Percentiles rank a stretch among this genome's conserved stretches.
Evolutionary conservation across 1,140 invertebrate genomes (phyloP).

Genomic region (Drosophila melanica): DNA sequence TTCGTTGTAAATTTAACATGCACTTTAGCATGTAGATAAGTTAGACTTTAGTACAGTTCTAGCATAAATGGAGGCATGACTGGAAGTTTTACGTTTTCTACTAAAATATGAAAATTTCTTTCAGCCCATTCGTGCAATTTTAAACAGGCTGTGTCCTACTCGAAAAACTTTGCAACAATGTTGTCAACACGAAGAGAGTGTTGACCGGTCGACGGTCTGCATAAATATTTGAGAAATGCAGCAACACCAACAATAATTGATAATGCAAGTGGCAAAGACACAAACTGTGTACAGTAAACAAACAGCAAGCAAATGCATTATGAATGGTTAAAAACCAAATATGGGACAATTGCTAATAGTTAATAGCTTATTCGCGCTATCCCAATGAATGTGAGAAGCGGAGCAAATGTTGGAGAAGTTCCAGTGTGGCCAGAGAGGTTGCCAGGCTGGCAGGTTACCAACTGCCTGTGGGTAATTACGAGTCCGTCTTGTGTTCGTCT

Average conservation of each 20-base stretch:
- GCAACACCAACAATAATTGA: slow-evolving; percentile 26
- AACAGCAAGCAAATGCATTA: not conserved
- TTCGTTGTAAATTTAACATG: not conserved
- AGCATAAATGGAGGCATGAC: no score
- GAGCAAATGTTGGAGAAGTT: slow-evolving; percentile 30
- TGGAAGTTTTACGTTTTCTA: no score
- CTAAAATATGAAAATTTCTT: not conserved
- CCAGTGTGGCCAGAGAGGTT: not conserved
- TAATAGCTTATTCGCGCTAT: slow-evolving; percentile 19
- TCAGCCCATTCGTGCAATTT: slow-evolving; percentile 3
- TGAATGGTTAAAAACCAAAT: slow-evolving; percentile 15
- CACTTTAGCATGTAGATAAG: not conserved
- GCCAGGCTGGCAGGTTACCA: slow-evolving; percentile 19
- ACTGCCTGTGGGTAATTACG: slow-evolving; percentile 54
- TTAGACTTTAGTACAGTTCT: not conserved
- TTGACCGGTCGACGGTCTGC: slow-evolving; percentile 2
- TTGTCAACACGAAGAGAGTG: not conserved
- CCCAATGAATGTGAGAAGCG: slow-evolving; percentile 46
- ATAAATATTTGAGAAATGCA: slow-evolving; percentile 36
- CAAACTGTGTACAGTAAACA: slow-evolving; percentile 9
- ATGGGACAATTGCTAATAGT: slow-evolving; percentile 33
- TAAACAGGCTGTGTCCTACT: not conserved
- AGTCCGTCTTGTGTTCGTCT: slow-evolving; percentile 6
- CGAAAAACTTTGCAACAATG: not conserved
- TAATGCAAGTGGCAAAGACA: slow-evolving; percentile 39